These are phyloP conservation scores for Parus major DNA, from an alignment of 2,113 vertebrate genomes.

Conservation along the genomic window DNA sequence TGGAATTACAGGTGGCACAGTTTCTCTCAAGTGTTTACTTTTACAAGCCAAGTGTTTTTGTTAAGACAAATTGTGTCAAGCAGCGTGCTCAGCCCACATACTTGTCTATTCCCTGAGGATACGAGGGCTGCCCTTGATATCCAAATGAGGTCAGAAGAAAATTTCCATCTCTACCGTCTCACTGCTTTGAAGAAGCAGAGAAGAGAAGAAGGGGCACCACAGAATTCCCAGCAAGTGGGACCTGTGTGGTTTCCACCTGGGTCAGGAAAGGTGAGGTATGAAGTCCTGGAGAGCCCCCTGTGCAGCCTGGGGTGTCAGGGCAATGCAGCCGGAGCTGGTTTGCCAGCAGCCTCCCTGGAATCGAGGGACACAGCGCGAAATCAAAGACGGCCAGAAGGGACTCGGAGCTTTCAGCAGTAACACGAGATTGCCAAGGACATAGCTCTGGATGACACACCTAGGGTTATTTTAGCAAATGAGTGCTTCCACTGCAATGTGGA, in stretches of 20 bases:
- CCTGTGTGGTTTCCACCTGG: not conserved
- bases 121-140: not conserved
- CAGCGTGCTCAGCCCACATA: not conserved
- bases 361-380: not conserved
- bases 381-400: not conserved
- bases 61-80: slow-evolving; percentile 2
- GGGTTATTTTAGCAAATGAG: slow-evolving; percentile 38
- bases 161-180: not conserved
- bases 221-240: not conserved
- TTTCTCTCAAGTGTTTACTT: not conserved
- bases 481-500: not conserved
- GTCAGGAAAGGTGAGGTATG: not conserved
- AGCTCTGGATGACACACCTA: slow-evolving; percentile 15
- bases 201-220: not conserved
- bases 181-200: not conserved
- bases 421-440: not conserved
- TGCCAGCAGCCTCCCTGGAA: not conserved
- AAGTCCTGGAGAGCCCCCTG: not conserved
- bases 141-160: slow-evolving; percentile 27
- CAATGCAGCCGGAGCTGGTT: not conserved
- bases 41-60: not conserved
- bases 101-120: not conserved
- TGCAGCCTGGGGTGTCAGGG: not conserved
- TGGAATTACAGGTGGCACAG: not conserved
- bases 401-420: not conserved